Conservation (phyloP, 2,113 vertebrate species). For the Sylvietta virens region DNA sequence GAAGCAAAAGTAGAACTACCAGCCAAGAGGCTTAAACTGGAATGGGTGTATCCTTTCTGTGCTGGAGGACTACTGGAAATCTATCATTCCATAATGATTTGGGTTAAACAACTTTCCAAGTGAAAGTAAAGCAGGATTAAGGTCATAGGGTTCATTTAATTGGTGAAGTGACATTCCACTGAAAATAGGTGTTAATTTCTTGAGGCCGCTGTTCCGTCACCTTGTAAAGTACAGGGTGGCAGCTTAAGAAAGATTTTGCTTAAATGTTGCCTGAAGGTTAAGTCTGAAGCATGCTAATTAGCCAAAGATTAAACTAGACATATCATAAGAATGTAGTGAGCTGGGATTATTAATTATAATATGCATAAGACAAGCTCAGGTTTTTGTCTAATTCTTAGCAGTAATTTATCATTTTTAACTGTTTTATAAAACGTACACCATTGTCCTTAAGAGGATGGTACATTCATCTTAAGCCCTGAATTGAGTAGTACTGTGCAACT, state of each 20-base stretch:
- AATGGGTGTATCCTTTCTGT: conserved; percentile 98
- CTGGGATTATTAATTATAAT: conserved; percentile 37
- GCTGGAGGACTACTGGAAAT: not conserved
- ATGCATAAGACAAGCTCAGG: not conserved
- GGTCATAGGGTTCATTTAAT: not conserved
- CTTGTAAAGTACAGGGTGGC: not conserved
- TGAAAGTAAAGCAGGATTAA: not conserved
- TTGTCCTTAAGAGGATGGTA: not conserved
- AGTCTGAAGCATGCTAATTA: conserved; percentile 37
- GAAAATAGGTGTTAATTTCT: not conserved
- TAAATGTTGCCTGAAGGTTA: conserved; percentile 40
- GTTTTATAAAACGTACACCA: not conserved
- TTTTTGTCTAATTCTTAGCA: not conserved
- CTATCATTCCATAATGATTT: not conserved
- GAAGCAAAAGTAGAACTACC: conserved; percentile 91
- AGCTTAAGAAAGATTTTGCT: conserved; percentile 1
- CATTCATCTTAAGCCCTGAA: not conserved
- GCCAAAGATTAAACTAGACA: conserved; percentile 11
- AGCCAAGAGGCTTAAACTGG: conserved; percentile 90
- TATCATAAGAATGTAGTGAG: not conserved
- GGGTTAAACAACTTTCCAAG: not conserved
- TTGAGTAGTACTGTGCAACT: not conserved
- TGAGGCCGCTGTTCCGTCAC: not conserved
- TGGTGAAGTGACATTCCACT: not conserved
- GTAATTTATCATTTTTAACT: not conserved